These are phyloP conservation scores for Isaurus tuberculatus DNA, from an alignment of 92 coral and sea anemone species.

Conservation along the genomic window DNA sequence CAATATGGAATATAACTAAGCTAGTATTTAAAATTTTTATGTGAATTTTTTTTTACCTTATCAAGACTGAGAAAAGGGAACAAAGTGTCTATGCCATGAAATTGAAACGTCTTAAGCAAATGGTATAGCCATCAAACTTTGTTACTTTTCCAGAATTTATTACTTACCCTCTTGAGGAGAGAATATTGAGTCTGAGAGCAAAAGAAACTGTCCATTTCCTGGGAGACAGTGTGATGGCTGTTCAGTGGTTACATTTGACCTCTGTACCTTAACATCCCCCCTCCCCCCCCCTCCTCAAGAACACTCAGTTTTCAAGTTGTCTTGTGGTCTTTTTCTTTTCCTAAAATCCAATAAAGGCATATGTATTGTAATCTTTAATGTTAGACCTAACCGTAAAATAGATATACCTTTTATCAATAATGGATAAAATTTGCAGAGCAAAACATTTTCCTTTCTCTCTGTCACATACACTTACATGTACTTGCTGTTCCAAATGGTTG, in stretches of 20 bases:
- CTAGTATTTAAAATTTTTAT: not conserved
- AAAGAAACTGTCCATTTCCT: conserved; percentile 7
- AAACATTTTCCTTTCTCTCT: conserved; percentile 3
- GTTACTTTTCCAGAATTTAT: conserved; percentile 3
- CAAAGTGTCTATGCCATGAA: conserved; percentile 7
- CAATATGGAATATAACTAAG: not conserved
- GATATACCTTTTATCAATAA: not conserved
- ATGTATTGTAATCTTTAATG: not conserved
- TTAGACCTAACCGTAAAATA: conserved; percentile 9
- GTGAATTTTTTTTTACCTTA: conserved; percentile 1
- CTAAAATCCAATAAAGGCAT: not conserved
- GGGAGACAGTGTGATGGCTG: conserved; percentile 1
- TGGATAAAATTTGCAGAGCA: conserved; percentile 6
- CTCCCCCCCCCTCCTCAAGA: not conserved
- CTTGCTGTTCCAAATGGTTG: conserved; percentile 4
- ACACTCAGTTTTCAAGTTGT: conserved; percentile 9
- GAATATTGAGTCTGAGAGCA: not conserved
- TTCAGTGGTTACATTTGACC: conserved; percentile 1
- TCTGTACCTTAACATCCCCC: not conserved
- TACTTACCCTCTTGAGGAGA: conserved; percentile 9
- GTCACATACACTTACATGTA: not conserved
- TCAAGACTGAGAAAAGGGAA: not conserved
- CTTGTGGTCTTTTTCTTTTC: conserved; percentile 9
- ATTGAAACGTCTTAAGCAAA: conserved; percentile 2
- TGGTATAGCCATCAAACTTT: conserved; percentile 7